phyloP scores from a whole-genome alignment of 2,888 invertebrate genomes.

The Rutpela maculata region DNA sequence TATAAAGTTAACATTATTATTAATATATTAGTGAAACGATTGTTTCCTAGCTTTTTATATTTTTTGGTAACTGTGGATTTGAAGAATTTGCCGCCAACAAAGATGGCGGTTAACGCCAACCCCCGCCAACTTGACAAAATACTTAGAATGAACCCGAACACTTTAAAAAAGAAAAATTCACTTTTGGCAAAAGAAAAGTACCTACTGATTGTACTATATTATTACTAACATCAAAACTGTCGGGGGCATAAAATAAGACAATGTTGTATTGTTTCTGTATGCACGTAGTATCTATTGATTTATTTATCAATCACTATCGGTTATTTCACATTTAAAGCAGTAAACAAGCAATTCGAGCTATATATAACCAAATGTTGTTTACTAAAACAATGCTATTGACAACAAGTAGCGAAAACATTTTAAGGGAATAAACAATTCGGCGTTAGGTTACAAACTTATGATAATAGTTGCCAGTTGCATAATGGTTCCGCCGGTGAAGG shows the following conservation, averaged over 20 bases:
- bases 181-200: no score
- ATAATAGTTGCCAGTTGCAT: background rate
- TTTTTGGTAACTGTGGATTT: no score
- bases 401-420: background rate
- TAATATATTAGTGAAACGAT: no score
- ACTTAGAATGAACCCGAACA: no score
- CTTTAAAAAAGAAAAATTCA: no score
- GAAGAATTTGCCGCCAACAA: no score
- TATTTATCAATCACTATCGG: background rate
- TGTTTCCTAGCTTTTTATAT: no score
- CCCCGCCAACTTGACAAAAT: no score
- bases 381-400: slow-evolving; percentile 19
- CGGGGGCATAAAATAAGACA: background rate
- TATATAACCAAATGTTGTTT: slow-evolving; percentile 28
- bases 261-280: background rate
- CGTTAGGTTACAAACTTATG: no score
- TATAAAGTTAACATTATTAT: no score
- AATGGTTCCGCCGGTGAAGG: background rate
- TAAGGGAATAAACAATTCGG: background rate
- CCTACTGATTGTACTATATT: no score
- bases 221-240: background rate
- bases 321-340: background rate
- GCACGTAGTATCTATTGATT: slow-evolving; percentile 3
- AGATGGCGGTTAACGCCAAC: no score
- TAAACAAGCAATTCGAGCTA: slow-evolving; percentile 28